A percentile compares a stretch with the other conserved stretches of the same genome.
phyloP scores from a whole-genome alignment of 2,797 vertebrate genomes.

The Eulemur rubriventer region DNA sequence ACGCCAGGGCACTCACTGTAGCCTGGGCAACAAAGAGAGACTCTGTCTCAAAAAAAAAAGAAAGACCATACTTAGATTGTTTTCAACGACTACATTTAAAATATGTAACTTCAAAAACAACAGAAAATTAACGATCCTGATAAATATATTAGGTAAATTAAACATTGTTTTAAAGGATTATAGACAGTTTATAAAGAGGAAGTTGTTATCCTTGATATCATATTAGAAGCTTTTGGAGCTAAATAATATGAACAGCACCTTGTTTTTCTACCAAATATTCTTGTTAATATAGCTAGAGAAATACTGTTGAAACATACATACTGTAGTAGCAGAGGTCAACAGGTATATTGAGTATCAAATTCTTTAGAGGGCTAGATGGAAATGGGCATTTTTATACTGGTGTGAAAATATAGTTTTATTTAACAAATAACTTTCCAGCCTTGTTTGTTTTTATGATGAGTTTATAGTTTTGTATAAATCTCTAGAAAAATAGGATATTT shows the following conservation, averaged over 20 bases:
- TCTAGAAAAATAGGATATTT: background rate
- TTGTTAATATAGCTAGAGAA: background rate
- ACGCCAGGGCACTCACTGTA: no score
- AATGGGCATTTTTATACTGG: background rate
- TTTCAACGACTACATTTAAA: background rate
- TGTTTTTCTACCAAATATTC: background rate
- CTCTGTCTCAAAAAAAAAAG: no score
- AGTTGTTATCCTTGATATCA: background rate
- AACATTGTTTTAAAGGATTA: background rate
- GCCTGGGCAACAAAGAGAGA: no score
- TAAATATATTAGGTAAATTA: background rate
- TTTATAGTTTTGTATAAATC: background rate
- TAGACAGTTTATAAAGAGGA: background rate
- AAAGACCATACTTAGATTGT: background rate
- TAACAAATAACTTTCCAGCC: background rate
- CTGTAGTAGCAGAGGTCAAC: background rate
- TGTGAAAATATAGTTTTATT: background rate
- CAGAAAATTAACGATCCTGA: background rate
- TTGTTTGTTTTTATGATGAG: background rate
- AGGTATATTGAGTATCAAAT: background rate
- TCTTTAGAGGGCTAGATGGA: background rate
- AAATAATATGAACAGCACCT: background rate
- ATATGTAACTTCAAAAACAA: background rate
- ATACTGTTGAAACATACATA: background rate
- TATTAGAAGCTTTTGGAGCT: background rate